Evolutionary conservation across 2,113 vertebrate species (phyloP), one percentile per base, ranked within the genome.

Genomic region (Vulpes lagopus): DNA sequence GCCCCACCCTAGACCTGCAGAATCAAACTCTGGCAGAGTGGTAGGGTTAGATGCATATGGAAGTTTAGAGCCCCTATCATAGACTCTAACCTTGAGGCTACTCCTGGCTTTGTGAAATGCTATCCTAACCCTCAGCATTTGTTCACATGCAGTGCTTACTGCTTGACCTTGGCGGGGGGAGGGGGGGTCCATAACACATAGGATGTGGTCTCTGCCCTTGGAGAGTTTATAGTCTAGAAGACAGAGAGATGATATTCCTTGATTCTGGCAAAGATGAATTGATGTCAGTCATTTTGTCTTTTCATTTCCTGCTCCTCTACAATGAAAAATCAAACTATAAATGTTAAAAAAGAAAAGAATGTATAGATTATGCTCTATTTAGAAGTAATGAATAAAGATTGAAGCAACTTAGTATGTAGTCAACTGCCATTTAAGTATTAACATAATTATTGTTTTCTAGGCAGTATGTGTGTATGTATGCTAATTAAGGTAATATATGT

Each of bases 261-360:
- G 30, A 83, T 51, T 92, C 78, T 73, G 57, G 19, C 69, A 51
- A 86, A 95, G 32, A 67, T 64, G 57, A 69, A 59, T 73, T 94
- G 65, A 82, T 16, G 12, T 32, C 22, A 86, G 60, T 76, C 20
- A 88, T 83, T 94, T 69, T 80, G 53, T 23, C 22, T 92, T 96
- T 94, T 35, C 10, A n/a, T 92, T 98, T 89, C 14, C 55, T 95
- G n/a, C 30, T 73, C 53, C 32, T 96, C 6, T 82, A 7, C 55
- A 51, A 64, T 62, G 30, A 69, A 49, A 67, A 95, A 64, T 71
- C 65, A 64, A 81, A 57, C 23, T 57, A 25, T 38, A 32, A 55
- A 15, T 67, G 2, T 96, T 69, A 62, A 38, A 94, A 69, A 86
- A 67, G 38, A 23, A 19, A n/a, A 74, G 60, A n/a, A 81, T 19